Percentiles rank a stretch among this genome's conserved stretches.
Conservation (phyloP, 2,888 invertebrate genomes). For the Andrena flavipes region DNA sequence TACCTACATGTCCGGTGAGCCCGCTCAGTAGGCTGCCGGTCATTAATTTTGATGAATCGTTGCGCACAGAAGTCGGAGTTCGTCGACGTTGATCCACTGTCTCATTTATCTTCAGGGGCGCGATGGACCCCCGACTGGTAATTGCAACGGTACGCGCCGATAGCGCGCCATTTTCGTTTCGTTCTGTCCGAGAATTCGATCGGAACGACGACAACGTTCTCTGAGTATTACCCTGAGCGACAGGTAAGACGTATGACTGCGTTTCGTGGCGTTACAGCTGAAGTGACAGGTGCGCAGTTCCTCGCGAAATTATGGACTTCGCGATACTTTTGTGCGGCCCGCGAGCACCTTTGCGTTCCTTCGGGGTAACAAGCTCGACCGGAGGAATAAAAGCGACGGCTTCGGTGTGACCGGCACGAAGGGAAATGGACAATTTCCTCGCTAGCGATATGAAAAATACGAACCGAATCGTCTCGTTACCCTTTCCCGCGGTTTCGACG, state of each 20-base stretch:
- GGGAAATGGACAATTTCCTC: neutral
- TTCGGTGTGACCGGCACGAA: neutral
- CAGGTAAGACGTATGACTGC: slow-evolving; percentile 30
- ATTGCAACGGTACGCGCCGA: slow-evolving; percentile 59
- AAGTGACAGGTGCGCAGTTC: slow-evolving; percentile 33
- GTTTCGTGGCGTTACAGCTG: slow-evolving; percentile 5
- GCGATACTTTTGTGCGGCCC: slow-evolving; percentile 29
- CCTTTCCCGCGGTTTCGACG: slow-evolving; percentile 17
- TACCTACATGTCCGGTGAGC: slow-evolving; percentile 30
- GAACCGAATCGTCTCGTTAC: slow-evolving; percentile 27
- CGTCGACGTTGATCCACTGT: slow-evolving; percentile 69
- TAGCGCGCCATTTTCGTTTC: slow-evolving; percentile 63
- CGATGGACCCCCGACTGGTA: slow-evolving; percentile 61
- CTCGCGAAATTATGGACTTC: slow-evolving; percentile 47
- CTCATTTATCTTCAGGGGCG: slow-evolving; percentile 65
- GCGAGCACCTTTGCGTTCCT: neutral
- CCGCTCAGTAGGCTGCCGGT: slow-evolving; percentile 49
- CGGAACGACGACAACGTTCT: slow-evolving; percentile 25
- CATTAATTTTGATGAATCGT: slow-evolving; percentile 69
- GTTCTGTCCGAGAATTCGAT: slow-evolving; percentile 36
- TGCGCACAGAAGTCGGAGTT: slow-evolving; percentile 63
- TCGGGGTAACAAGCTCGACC: slow-evolving; percentile 42
- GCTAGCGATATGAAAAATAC: neutral
- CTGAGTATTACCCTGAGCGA: neutral
- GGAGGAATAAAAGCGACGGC: slow-evolving; percentile 28